phyloP scores from a whole-genome alignment of 1,140 invertebrate species.

The Platorchestia sp. region DNA sequence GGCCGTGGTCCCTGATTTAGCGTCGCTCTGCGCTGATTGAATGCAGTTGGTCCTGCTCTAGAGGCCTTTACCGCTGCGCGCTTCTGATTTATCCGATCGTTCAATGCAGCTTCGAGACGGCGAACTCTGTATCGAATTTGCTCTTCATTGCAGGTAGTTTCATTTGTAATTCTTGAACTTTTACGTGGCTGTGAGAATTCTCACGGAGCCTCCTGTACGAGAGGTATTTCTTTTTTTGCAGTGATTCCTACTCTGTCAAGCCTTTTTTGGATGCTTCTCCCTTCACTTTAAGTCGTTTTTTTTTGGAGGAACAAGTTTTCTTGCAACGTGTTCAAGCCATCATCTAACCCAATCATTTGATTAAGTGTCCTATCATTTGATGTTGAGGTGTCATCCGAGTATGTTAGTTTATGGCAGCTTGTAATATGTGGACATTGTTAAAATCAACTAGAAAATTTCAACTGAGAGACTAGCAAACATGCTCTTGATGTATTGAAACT shows the following conservation, averaged over 20 bases:
- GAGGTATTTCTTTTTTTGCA: not conserved
- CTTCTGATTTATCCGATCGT: conserved; percentile 8
- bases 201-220: not conserved
- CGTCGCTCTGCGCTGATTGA: conserved; percentile 29
- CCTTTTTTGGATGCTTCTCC: not conserved
- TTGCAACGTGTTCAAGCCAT: too few relatives aligned
- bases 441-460: too few relatives aligned
- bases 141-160: not conserved
- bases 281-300: not conserved
- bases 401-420: too few relatives aligned
- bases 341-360: too few relatives aligned
- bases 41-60: conserved; percentile 28
- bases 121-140: not conserved
- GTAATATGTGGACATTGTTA: too few relatives aligned
- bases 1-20: conserved; percentile 19
- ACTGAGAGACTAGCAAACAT: too few relatives aligned
- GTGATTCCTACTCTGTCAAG: not conserved
- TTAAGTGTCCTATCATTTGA: too few relatives aligned
- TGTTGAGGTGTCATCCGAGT: too few relatives aligned
- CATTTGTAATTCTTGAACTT: not conserved
- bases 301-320: too few relatives aligned
- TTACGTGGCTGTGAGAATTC: not conserved
- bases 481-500: too few relatives aligned
- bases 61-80: not conserved
- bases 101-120: not conserved